Evolutionary conservation across 2,888 invertebrate species (phyloP), one percentile per base, ranked within the genome.

Genomic region (Hypsopygia costalis): DNA sequence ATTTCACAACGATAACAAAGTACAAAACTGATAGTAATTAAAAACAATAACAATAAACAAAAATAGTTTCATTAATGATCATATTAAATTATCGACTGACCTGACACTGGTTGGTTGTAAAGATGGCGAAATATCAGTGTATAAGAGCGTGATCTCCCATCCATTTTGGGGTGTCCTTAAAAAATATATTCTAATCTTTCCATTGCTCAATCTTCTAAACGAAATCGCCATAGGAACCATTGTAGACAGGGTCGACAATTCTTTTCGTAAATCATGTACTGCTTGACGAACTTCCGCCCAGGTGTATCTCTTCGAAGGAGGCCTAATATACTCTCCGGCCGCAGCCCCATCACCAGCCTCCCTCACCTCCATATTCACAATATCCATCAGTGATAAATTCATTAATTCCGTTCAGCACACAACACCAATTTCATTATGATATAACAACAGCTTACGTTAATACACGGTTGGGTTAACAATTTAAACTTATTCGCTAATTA

Each of bases 91-190:
- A 16, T n/a, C n/a, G n/a, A 59, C 59, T 46, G 52, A 83, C 86
- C 89, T 82, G 25, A 81, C 67, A 47, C 83, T 90, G 50, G 81
- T 91, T 6, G 92, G 83, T 48, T 91, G 90, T 47, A 85, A 81
- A n/a, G 89, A 89, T 42, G 90, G 89, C 34, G 92, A 91, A n/a
- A 98, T 91, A 73, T 98, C 97, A 0, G 94, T 93, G 65, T 94
- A 97, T 0, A 97, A 83, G 7, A 98, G 81, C 0, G 97, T 97
- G 1, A 96, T 96, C 76, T 98, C 97, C 92, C 97, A 95, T 9
- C 95, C 95, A 62, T 95, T 95, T 36, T 94, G 94, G 0, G 96
- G 95, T 11, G 95, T 95, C 55, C 96, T 94, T 46, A 98, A 90
- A 74, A 97, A 98, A 78, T 98, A 98, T 61, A 98, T 93, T 62